Base-by-base conservation (phyloP, 2,113 vertebrate species). In the Procapra przewalskii region DNA sequence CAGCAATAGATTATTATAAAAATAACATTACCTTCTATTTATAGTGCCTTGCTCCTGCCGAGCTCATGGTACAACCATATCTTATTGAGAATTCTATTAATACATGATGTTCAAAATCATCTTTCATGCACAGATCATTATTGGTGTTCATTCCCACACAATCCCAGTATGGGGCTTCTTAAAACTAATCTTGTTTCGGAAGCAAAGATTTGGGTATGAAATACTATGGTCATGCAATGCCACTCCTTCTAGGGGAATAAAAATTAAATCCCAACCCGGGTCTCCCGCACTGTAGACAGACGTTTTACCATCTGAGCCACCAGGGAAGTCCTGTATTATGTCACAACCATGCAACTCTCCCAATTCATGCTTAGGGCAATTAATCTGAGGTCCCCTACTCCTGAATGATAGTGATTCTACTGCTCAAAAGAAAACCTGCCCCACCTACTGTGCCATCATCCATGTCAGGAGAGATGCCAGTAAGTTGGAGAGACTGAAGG, bases 61-160 rank as follows among this genome's bases (percentile, higher is more conserved):
- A 25, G 85, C 17, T 59, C 83, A 50, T 15, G 52, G 14, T 23
- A 15, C 5, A 54, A 83, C 45, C 15, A 15, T 82, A 17, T 55
- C 81, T 88, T 91, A 86, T 13, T 60, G 62, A 87, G 93, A 93
- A 91, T 94, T 96, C 91, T 93, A 91, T 96, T 95, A 91, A 96
- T 89, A 95, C 14, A 10, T 83, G 19, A 83, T 19, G 45, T 80
- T 94, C 91, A 89, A 84, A 97, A 83, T 86, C 67, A 86, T 95
- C 80, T 75, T 71, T 91, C 91, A 91, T 54, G 57, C 71, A 71
- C 59, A 94, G 48, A 71, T 62, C 96, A 87, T 91, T 88, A 92
- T 45, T 33, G 36, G 6, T 33, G 27, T 62, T 79, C 94, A 29
- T 82, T 95, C 86, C 79, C 43, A 95, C 90, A 40, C 6, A 79